phyloP scores from a whole-genome alignment of 2,888 invertebrate genomes.

The Epistrophe grossulariae region DNA sequence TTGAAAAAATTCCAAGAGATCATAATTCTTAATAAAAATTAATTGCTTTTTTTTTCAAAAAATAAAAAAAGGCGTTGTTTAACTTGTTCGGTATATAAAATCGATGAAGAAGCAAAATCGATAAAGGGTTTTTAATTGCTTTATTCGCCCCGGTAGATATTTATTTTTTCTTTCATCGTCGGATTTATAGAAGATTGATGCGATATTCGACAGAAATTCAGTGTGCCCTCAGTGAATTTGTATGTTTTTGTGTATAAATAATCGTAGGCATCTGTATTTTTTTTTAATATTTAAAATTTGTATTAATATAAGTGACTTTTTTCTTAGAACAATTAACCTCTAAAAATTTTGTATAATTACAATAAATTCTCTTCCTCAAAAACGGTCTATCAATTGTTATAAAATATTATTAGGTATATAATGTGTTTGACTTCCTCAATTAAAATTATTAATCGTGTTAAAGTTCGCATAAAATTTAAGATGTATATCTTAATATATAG shows the following conservation, averaged over 20 bases:
- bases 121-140: constrained; percentile 42
- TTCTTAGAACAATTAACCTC: background rate
- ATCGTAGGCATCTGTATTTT: background rate
- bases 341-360: background rate
- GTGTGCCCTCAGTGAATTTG: background rate
- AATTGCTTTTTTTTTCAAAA: constrained; percentile 42
- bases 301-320: constrained; percentile 1
- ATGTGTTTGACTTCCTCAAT: constrained; percentile 66
- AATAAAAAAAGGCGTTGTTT: constrained; percentile 40
- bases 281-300: background rate
- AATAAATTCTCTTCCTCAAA: constrained; percentile 13
- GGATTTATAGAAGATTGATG: constrained; percentile 42
- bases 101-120: constrained; percentile 7
- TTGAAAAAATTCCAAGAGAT: background rate
- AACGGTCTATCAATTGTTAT: constrained; percentile 36
- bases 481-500: constrained; percentile 48
- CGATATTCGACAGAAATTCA: constrained; percentile 21
- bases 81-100: constrained; percentile 13
- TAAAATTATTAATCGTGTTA: constrained; percentile 52
- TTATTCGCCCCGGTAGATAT: constrained; percentile 18
- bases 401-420: too few relatives aligned
- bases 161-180: constrained; percentile 22
- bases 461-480: constrained; percentile 59
- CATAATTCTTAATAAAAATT: constrained; percentile 23
- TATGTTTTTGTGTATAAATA: background rate